Evolutionary conservation across 1,140 invertebrate genomes (phyloP).

Genomic region (Drosophila kohkoa): DNA sequence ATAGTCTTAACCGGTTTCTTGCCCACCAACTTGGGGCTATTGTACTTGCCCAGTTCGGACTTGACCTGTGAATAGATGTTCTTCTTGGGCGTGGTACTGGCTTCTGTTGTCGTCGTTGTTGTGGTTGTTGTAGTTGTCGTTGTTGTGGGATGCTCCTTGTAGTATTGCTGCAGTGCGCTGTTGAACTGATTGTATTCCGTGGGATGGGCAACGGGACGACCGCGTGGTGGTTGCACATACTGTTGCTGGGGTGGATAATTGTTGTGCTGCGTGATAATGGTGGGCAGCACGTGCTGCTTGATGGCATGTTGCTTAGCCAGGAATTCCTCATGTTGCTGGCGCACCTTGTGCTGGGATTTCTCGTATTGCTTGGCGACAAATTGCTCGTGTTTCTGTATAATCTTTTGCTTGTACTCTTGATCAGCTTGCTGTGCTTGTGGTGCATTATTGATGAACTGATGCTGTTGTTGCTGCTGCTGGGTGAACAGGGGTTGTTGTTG

Average conservation of each 20-base stretch:
- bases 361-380: conserved; percentile 90
- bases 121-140: conserved; percentile 85
- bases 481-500: conserved; percentile 72
- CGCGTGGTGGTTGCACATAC: conserved; percentile 50
- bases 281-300: conserved; percentile 85
- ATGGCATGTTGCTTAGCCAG: conserved; percentile 87
- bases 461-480: conserved; percentile 84
- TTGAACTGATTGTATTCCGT: conserved; percentile 85
- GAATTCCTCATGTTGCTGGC: conserved; percentile 88
- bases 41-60: conserved; percentile 73
- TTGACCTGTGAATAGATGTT: conserved; percentile 75
- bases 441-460: conserved; percentile 85
- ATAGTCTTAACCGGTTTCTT: conserved; percentile 84
- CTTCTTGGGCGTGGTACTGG: conserved; percentile 74
- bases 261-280: conserved; percentile 69
- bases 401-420: conserved; percentile 86
- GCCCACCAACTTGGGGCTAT: conserved; percentile 66
- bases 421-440: conserved; percentile 86
- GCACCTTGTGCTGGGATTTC: conserved; percentile 88
- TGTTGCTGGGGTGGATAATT: conserved; percentile 80
- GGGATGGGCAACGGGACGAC: conserved; percentile 82
- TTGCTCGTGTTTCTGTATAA: conserved; percentile 89
- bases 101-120: conserved; percentile 77
- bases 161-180: conserved; percentile 85
- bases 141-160: conserved; percentile 86